Evolutionary conservation across 2,113 vertebrate genomes (phyloP), one percentile per base, ranked within the genome.

Genomic region (Phylloscopus trochilus): DNA sequence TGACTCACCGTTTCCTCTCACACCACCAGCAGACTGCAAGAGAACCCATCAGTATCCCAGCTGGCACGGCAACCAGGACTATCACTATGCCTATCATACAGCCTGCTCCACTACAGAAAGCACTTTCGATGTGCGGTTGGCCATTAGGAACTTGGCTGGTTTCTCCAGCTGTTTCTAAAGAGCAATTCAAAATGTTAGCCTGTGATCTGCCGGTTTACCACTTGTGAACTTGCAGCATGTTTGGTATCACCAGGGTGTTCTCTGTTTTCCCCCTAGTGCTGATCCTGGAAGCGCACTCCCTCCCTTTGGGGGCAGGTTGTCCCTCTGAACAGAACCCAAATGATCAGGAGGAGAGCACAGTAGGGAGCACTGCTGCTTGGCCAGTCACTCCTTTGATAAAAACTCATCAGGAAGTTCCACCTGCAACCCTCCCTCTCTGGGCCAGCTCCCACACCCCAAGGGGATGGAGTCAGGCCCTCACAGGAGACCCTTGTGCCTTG

Each of bases 41-140:
- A 63, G 13, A 28, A 5, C 80, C 62, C 31, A 83, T 4, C 49
- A 90, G 9, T 51, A 63, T 27, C 43, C 13, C 56, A 28, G 37
- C 56, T 70, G 49, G 56, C 35, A 70, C 3, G 0, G 35, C 56
- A 56, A 51, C 9, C 27, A 83, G 10, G 15, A 14, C 27, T 70
- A 51, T 15, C 31, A 44, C 56, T 56, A 90, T 28, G 64, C 56
- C 80, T 77, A n/a, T 33, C 43, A 83, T 56, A 31, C 88, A 90
- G 88, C 49, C 64, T 77, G 7, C 6, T 77, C 80, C 80, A 5
- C 0, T 35, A 33, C 88, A 90, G 72, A 63, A 63, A 28, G 70
- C 4, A 21, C 15, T 77, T 90, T 37, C 7, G 0, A 8, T 28
- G 19, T 51, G 35, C 18, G 69, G 13, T 0, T 15, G 19, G 22